Evolutionary conservation across 2,797 vertebrate species (phyloP), one percentile per base, ranked within the genome.

Genomic region (Bradypus variegatus): DNA sequence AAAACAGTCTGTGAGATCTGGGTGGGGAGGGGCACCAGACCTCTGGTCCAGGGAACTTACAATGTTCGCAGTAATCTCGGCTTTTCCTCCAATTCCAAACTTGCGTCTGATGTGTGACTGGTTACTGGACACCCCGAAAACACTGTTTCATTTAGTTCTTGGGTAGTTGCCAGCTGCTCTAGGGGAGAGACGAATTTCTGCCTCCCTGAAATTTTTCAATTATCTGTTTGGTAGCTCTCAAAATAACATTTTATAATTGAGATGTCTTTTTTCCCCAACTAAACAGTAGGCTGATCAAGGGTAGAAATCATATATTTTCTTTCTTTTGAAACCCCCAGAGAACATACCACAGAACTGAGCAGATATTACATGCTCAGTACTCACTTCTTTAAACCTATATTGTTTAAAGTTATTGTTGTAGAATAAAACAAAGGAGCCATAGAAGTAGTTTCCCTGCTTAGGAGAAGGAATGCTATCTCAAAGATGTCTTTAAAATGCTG

Each of bases 401-500:
- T 79, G 50, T 75, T 88, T 91, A 90, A 94, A 88, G 41, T 86
- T 92, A 80, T 75, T 89, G 16, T 76, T 85, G n/a, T 55, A 15
- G 27, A 15, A 89, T 91, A 70, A 89, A 86, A 73, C 33, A 31
- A 87, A 89, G 76, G 84, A 85, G 41, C 69, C 82, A 91, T 9
- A 91, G 86, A 86, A 94, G 80, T 50, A 8, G n/a, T 78, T 91
- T 93, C 41, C 79, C 33, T 25, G 36, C n/a, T 88, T 65, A 91
- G 89, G 50, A 92, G n/a, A 93, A 91, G 31, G 21, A 67, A 83
- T 0, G 1, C 53, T 92, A 86, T 91, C 94, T 93, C 86, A 53
- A 70, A 95, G 90, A 83, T 62, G 69, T 80, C 89, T 94, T 96
- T 91, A 94, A 80, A 95, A 94, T 92, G 48, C 62, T 93, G 53